Conservation (phyloP, 1,140 invertebrate species). For the Eufriesea mexicana region DNA sequence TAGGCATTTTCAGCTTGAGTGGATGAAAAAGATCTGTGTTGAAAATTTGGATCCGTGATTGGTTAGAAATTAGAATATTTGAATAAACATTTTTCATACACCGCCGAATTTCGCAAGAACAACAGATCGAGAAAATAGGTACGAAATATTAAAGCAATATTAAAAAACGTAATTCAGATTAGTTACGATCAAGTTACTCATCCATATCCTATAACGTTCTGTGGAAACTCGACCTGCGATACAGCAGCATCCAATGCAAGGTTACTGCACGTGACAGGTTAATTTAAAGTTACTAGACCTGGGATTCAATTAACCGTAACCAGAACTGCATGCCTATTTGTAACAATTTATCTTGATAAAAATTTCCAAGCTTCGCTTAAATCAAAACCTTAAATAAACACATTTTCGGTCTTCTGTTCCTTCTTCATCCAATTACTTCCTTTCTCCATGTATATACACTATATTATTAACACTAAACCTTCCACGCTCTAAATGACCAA, state of each 20-base stretch:
- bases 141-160: background rate
- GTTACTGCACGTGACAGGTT: background rate
- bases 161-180: background rate
- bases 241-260: background rate
- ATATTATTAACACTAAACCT: too few relatives aligned
- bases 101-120: background rate
- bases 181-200: conserved; percentile 25
- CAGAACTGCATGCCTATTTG: background rate
- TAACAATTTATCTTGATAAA: background rate
- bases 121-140: background rate
- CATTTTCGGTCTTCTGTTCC: background rate
- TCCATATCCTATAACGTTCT: conserved; percentile 4
- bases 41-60: too few relatives aligned
- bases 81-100: too few relatives aligned
- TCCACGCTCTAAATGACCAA: too few relatives aligned
- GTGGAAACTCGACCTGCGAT: background rate
- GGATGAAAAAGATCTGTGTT: too few relatives aligned
- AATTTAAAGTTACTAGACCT: background rate
- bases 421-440: background rate
- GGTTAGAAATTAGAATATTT: too few relatives aligned
- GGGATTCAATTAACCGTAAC: conserved; percentile 15
- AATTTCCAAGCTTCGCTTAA: background rate
- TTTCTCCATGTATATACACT: background rate
- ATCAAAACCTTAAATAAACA: background rate
- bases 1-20: too few relatives aligned